Base-by-base conservation (phyloP, 2,888 invertebrate species). In the Sphaerophoria taeniata region DNA sequence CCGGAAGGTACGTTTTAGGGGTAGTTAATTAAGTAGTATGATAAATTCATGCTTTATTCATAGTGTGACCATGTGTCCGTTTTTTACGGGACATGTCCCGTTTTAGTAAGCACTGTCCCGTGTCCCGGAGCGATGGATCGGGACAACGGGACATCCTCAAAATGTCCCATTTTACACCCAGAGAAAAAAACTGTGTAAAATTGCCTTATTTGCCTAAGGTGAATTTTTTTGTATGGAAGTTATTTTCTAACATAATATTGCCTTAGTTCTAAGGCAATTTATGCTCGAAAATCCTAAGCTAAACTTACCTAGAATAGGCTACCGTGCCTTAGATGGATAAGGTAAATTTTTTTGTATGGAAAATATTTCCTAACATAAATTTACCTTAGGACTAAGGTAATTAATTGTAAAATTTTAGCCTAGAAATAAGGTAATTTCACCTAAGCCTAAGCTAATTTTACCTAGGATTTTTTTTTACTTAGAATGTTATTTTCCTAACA, bases 231-330 rank as follows among this genome's bases (percentile, higher is more conserved):
- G 33, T 55, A 55, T 55, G 55, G 33, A 55, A 7, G 55, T 55
- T 55, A 55, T 33, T 55, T 33, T 33, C 55, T 12, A 33, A n/a
- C 55, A 55, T 55, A 55, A 55, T 6, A 14, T 55, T 31, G 31
- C 24, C 55, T 55, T 55, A 55, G 55, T 24, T 55, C 55, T 55
- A 55, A 55, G 55, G 55, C 55, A 55, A 55, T 55, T 55, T 55
- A 55, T 55, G 55, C 55, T 55, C 55, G 55, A 55, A 55, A 55
- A 33, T 55, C 55, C 55, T 55, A 55, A 55, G 33, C 33, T 55
- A 55, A 55, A 55, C 12, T 55, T 33, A 55, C 33, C 55, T 55
- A 55, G 55, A 58, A 58, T 58, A 58, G 58, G 58, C 58, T 58
- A 39, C 7, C 14, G 12, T 58, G 36, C 58, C 33, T 58, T 36